Evolutionary conservation across 2,113 vertebrate genomes (phyloP).

Genomic region (Ciconia maguari): DNA sequence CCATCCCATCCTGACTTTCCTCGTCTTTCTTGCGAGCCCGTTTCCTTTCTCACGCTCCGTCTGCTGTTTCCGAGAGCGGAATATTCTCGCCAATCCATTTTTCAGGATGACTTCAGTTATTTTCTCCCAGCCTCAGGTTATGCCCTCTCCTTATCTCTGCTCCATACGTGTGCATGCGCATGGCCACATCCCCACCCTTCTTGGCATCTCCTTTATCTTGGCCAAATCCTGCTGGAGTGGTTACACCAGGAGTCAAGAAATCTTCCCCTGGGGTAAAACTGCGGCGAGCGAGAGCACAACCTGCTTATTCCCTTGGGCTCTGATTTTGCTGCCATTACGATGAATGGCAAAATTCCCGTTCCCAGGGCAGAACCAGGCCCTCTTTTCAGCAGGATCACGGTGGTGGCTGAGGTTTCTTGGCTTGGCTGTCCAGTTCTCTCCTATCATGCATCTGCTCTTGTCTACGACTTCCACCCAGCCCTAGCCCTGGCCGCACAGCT

Average conservation of each 20-base stretch:
- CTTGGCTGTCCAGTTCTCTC: not conserved
- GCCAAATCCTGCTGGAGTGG: not conserved
- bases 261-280: not conserved
- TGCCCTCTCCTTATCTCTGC: not conserved
- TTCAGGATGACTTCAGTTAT: not conserved
- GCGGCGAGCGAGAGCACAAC: fast-evolving
- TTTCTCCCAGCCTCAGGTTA: not conserved
- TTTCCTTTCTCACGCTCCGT: not conserved
- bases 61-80: not conserved
- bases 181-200: not conserved
- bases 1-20: not conserved
- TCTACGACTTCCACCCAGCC: not conserved
- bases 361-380: not conserved
- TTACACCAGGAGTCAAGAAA: not conserved
- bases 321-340: not conserved
- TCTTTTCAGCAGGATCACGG: not conserved
- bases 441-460: not conserved
- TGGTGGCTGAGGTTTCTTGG: not conserved
- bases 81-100: not conserved
- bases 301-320: not conserved
- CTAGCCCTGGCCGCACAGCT: not conserved
- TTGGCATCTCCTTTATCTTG: not conserved
- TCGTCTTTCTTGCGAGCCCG: fast-evolving
- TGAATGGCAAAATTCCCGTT: not conserved
- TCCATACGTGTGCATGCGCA: fast-evolving